Conservation (phyloP, 2,797 vertebrate species). For the Rhadinocentrus ornatus region DNA sequence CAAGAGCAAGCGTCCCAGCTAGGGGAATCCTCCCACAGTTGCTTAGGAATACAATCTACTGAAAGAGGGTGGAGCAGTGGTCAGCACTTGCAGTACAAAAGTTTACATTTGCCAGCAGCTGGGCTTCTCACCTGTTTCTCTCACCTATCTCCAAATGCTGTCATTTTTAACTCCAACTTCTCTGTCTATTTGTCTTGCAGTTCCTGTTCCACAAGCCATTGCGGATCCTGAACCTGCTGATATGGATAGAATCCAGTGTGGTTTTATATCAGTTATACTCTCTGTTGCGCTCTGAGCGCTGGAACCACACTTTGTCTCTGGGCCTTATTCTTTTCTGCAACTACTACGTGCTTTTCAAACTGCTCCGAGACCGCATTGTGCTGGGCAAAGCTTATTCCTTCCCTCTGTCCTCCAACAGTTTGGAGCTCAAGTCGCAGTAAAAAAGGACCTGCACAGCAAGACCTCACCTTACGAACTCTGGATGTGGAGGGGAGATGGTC, state of each 20-base stretch:
- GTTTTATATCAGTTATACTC: conserved; percentile 98
- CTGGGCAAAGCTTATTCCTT: conserved; percentile 96
- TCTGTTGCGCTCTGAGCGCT: conserved; percentile 96
- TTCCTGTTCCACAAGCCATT: conserved; percentile 98
- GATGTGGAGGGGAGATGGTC: conserved; percentile 12
- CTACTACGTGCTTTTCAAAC: conserved; percentile 98
- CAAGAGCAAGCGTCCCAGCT: too few relatives aligned
- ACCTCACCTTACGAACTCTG: conserved; percentile 48
- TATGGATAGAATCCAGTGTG: conserved; percentile 95
- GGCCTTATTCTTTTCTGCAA: conserved; percentile 99
- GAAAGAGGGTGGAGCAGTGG: too few relatives aligned
- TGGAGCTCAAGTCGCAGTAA: conserved; percentile 92
- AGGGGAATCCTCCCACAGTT: too few relatives aligned
- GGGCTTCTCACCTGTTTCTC: not conserved
- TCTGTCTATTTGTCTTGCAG: conserved; percentile 74
- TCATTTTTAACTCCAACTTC: not conserved
- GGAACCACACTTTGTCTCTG: conserved; percentile 99
- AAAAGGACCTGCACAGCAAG: conserved; percentile 17
- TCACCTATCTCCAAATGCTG: not conserved
- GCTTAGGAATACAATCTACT: too few relatives aligned
- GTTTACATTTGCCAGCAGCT: not conserved
- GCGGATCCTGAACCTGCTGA: conserved; percentile 97
- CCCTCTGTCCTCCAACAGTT: conserved; percentile 84
- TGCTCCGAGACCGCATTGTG: conserved; percentile 96
- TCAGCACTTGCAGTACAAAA: too few relatives aligned